Base-by-base conservation (phyloP, 2,113 vertebrate species). In the Uropsilus gracilis region DNA sequence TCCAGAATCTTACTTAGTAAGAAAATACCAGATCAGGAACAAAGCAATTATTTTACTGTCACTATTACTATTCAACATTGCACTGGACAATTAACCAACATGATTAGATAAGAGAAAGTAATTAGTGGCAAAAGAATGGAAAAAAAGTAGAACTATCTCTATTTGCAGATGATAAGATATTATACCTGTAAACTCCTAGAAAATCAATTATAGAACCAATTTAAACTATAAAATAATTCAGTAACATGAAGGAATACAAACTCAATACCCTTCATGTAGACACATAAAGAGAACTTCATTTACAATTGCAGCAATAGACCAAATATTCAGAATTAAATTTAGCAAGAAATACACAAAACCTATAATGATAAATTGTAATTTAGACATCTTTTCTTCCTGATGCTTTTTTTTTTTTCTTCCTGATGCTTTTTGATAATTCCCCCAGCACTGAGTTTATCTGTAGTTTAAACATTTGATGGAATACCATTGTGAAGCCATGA, bases 41-140 rank as follows among this genome's bases (percentile, higher is more conserved):
- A 83, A 71, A 37, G 28, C 18, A 76, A 57, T 18, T 42, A 75
- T 57, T 61, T 66, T 12, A 77, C 44, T 37, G 1, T 77, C 63
- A 63, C 8, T n/a, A 55, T 11, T 57, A 34, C 12, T 42, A 46
- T 2, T 57, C 63, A 77, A 34, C 37, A 55, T 32, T 37, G 12
- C 17, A 37, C 59, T 76, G 30, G 42, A 61, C 4, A 26, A 34
- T 37, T 63, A 44, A 72, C 24, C 5, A 73, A 81, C 4, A 61
- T 86, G 34, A 75, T 86, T 48, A 86, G 30, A 61, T 17, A 22
- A 81, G 16, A 90, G 44, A 90, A 90, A 82, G 32, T n/a, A 90
- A 28, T 55, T 69, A 69, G 1, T 46, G 37, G 48, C 22, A 24
- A 17, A 69, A 46, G 28, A 69, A 76, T 34, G 11, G 8, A 1